Base-by-base conservation (phyloP, 2,888 invertebrate genomes). In the Iselma pallidipennis region DNA sequence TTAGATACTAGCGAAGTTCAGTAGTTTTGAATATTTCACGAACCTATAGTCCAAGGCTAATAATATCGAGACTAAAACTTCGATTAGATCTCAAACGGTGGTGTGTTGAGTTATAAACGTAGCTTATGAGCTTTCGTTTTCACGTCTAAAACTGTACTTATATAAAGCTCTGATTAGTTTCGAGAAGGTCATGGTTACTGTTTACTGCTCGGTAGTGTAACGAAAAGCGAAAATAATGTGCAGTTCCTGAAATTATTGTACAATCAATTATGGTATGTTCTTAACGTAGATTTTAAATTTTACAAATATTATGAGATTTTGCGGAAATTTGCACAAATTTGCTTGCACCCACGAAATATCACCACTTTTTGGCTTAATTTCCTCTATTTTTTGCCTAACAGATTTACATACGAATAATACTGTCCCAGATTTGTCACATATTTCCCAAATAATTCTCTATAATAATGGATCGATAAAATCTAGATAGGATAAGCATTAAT, bases 111-210 rank as follows among this genome's bases (percentile, higher is more conserved):
- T 45, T 10, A 9, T 42, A 42, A n/a, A 45, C 12, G 21, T 5
- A 12, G 23, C 45, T 28, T 54, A 45, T 61, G 57, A 61, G 69
- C 67, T 69, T 69, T 69, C 67, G 66, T 63, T 69, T 69, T 69
- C 68, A 67, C 61, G 63, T 59, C 49, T 53, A 29, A 29, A 23
- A 4, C 52, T 3, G 12, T 10, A 16, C 12, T 16, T 16, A 12
- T 21, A 12, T 5, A 12, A 52, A 62, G 60, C 59, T 58, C 53
- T 59, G 62, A 60, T 64, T 64, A 19, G 54, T 62, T 61, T 55
- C 58, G 61, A 54, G 53, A 64, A 66, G 69, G 69, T 69, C 69
- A 69, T 59, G 69, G 66, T 51, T 45, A 57, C 31, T 48, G 29
- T 54, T 54, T 51, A 57, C 49, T 66, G 42, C 31, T 52, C 33